Evolutionary conservation across 2,113 vertebrate genomes (phyloP).

Genomic region (Benitochromis conjunctus): DNA sequence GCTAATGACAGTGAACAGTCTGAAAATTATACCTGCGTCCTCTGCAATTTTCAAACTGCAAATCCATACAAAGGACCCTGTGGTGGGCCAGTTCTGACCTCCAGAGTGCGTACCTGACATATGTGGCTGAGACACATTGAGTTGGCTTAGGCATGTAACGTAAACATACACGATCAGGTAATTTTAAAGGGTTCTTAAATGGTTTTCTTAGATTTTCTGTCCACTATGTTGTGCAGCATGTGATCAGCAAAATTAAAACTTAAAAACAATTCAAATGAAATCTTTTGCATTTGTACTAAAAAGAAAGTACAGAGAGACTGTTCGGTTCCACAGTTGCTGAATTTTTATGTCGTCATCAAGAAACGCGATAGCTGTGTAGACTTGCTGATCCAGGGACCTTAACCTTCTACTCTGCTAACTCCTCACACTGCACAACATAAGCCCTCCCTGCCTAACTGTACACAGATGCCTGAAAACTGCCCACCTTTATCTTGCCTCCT

Average conservation of each 20-base stretch:
- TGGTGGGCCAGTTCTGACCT: neutral
- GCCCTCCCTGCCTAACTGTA: neutral
- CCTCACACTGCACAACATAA: neutral
- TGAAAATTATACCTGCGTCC: neutral
- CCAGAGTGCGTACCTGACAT: neutral
- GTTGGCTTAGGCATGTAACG: neutral
- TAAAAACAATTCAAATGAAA: accelerated
- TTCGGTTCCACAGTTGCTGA: neutral
- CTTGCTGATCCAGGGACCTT: neutral
- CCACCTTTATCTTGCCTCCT: neutral
- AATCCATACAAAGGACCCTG: neutral
- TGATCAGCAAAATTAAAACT: neutral
- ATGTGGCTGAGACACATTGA: neutral
- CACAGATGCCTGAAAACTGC: neutral
- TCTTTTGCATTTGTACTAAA: neutral
- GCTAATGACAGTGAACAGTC: neutral
- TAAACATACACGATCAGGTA: neutral
- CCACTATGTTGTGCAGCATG: neutral
- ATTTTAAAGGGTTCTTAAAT: neutral
- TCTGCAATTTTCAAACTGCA: neutral
- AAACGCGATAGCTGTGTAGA: neutral
- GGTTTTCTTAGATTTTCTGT: neutral
- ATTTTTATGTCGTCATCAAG: neutral
- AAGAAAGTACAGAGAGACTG: neutral
- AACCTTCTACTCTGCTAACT: neutral